These are phyloP conservation scores for Lepidothrix coronata DNA, from an alignment of 2,113 vertebrate species.

Conservation along the genomic window DNA sequence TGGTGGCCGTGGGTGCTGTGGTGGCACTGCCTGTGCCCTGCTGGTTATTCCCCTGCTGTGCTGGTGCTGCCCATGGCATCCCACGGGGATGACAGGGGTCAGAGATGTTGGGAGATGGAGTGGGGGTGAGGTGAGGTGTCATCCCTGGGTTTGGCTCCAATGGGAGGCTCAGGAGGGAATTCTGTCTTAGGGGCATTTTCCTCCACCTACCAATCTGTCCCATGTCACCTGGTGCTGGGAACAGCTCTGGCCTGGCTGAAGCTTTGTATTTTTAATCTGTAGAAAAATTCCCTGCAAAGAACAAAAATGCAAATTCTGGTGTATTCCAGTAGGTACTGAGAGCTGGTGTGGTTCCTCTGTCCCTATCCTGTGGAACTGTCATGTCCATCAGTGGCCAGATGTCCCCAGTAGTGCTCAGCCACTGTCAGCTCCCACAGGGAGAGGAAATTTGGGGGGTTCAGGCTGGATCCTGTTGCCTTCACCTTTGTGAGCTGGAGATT, in stretches of 20 bases:
- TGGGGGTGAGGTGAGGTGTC: neutral
- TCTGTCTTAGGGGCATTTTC: rapidly evolving
- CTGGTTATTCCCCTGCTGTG: neutral
- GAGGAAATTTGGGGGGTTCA: neutral
- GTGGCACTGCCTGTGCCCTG: rapidly evolving
- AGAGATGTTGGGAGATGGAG: neutral
- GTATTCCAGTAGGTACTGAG: neutral
- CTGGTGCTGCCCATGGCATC: neutral
- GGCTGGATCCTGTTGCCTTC: neutral
- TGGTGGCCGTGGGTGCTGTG: rapidly evolving
- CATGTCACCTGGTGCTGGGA: neutral
- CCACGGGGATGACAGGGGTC: rapidly evolving
- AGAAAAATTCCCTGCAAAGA: neutral
- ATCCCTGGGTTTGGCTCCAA: neutral
- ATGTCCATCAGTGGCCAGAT: rapidly evolving
- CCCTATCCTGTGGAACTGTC: rapidly evolving
- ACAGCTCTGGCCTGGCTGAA: neutral
- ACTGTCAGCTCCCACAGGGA: neutral
- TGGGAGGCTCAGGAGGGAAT: neutral
- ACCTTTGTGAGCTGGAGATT: neutral
- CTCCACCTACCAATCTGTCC: neutral
- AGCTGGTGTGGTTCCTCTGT: rapidly evolving
- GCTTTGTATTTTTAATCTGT: neutral
- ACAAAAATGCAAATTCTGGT: rapidly evolving
- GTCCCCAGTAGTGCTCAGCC: neutral